Conservation (phyloP, 2,113 vertebrate species). For the Nansenia antarctica region DNA sequence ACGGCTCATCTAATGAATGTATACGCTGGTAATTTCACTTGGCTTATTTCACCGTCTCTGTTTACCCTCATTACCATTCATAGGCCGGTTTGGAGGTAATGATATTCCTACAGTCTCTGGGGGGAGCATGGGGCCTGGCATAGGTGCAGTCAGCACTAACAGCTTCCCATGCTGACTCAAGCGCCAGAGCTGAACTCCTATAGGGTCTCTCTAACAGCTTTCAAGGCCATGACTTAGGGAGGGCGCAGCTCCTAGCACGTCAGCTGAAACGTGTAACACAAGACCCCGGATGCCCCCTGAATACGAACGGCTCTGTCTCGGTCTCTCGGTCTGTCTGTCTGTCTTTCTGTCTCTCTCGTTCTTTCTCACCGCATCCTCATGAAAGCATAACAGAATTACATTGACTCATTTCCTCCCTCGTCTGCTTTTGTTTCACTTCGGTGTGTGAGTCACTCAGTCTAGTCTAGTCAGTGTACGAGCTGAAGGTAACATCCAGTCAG, state of each 20-base stretch:
- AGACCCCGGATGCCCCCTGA: no score
- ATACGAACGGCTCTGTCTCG: not conserved
- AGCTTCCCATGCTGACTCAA: constrained; percentile 58
- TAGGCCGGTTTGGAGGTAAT: constrained; percentile 62
- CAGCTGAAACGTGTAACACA: no score
- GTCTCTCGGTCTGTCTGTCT: not conserved
- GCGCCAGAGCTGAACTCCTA: no score
- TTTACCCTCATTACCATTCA: constrained; percentile 55
- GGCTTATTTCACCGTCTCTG: constrained; percentile 27
- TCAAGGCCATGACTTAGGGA: no score
- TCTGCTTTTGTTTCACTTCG: not conserved
- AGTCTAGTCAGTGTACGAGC: constrained; percentile 31
- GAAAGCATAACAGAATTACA: not conserved
- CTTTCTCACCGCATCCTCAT: not conserved
- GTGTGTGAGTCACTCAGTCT: not conserved
- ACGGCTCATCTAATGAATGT: constrained; percentile 29
- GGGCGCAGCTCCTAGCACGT: no score
- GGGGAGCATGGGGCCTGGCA: constrained; percentile 36
- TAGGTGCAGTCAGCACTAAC: constrained; percentile 66
- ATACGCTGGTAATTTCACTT: constrained; percentile 49
- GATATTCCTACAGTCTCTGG: constrained; percentile 51
- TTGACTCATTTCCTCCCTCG: not conserved
- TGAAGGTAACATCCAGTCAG: no score
- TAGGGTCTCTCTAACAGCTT: no score
- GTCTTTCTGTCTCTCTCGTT: not conserved